Base-by-base conservation (phyloP, 2,113 vertebrate species). In the Puma concolor region DNA sequence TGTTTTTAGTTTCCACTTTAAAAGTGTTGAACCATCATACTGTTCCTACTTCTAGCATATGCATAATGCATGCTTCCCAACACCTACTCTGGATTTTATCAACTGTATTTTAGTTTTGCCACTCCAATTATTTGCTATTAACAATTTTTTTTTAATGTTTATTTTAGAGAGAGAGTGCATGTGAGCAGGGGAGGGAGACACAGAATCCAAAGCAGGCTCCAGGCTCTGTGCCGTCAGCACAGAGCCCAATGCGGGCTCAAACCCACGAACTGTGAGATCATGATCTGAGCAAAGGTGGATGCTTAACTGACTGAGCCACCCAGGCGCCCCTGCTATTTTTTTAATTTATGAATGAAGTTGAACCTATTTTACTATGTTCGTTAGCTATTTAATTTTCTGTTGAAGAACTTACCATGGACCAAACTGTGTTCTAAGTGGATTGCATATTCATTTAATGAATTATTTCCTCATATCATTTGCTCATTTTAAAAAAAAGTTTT, bases 361-460 rank as follows among this genome's bases (percentile, higher is more conserved):
- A 81, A 57, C 48, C 25, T 80, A 10, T n/a, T 94, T 86, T 79
- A 81, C 57, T 63, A 67, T 67, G 4, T 79, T 85, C 36, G 33
- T 81, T 72, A 72, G 17, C 14, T 2, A 23, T 81, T 93, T 88
- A 6, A 66, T 76, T 79, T 76, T 87, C 15, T 88, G 9, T 71
- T 83, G 71, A 57, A 69, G 57, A 3, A 33, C 15, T 90, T 86
- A 90, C 31, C 7, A 27, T 60, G 16, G 66, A 23, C 14, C 27
- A 72, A 27, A n/a, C 16, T 41, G n/a, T 52, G 14, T 52, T 63
- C 3, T 91, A 50, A 85, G 36, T 80, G 15, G 33, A 9, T 50
- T 95, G 29, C 44, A 9, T 93, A 48, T 83, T 85, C n/a, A 74
- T 93, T 86, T 91, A 93, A 87, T 74, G 33, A 74, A 52, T 87